Evolutionary conservation across 2,888 invertebrate species (phyloP), one percentile per base, ranked within the genome.

Genomic region (Melanchra persicariae): DNA sequence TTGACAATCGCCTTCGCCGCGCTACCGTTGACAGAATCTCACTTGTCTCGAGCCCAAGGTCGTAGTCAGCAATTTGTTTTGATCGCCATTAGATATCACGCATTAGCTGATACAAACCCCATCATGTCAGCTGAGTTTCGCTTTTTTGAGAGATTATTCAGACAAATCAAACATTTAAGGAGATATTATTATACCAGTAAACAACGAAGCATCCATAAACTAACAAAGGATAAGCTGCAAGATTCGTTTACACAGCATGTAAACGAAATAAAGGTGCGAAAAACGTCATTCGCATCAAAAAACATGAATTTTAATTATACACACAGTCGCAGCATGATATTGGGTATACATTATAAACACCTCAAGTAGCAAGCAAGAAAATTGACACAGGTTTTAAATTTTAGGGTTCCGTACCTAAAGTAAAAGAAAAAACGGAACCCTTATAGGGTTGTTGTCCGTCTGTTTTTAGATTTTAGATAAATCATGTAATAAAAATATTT

Each of bases 311-410:
- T 62, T 54, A 37, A 52, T 22, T 15, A 24, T 9, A 34, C 43
- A 34, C 1, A 19, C 47, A 30, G 12, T 26, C 17, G 4, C 43
- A 26, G 34, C 19, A 37, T 26, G 7, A 24, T 54, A 43, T n/a
- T 68, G 24, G 8, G 3, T 26, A 30, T 1, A 30, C n/a, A n/a
- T n/a, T 37, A 17, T 40, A 17, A 55, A 63, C 26, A 72, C 2
- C 1, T 3, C 12, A 30, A 40, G 54, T 40, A 43, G 37, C 22
- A 24, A 15, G 1, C 5, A 49, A 57, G n/a, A 12, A 49, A 34
- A 26, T 17, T 63, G n/a, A 57, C n/a, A 34, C 22, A 65, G 43
- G 15, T 74, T 66, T 2, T 12, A 74, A 7, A n/a, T n/a, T n/a
- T n/a, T n/a, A n/a, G n/a, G n/a, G n/a, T n/a, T n/a, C n/a, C n/a